Conservation (phyloP, 2,113 vertebrate species). For the Numenius arquata region DNA sequence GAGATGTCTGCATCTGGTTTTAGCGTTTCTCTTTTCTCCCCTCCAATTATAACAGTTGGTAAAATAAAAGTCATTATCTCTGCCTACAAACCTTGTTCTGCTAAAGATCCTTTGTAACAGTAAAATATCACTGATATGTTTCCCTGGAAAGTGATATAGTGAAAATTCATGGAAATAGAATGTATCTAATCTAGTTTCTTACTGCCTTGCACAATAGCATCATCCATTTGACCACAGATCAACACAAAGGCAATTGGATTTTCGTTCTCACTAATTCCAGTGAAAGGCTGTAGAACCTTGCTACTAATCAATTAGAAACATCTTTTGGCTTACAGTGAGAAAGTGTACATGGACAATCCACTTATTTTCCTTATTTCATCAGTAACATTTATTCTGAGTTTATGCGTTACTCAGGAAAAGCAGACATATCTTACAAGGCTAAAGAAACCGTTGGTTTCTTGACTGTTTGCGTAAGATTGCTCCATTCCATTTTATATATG, state of each 20-base stretch:
- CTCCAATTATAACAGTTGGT: background rate
- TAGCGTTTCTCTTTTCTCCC: fast-evolving
- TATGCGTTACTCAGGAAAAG: background rate
- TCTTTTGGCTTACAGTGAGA: background rate
- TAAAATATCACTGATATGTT: background rate
- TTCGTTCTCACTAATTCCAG: background rate
- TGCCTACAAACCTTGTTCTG: background rate
- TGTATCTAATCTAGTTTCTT: background rate
- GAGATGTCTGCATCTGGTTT: background rate
- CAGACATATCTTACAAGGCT: background rate
- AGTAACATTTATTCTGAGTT: background rate
- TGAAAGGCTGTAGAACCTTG: background rate
- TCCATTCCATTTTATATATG: background rate
- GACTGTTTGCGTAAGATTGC: background rate
- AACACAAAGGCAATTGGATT: background rate
- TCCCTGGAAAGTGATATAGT: background rate
- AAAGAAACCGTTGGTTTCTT: background rate
- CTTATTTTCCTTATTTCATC: background rate
- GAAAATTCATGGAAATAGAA: background rate
- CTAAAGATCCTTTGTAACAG: background rate
- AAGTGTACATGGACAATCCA: background rate
- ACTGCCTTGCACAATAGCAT: background rate
- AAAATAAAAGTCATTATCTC: background rate
- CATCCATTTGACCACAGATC: background rate
- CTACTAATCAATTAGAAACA: background rate